phyloP scores from a whole-genome alignment of 1,140 invertebrate genomes.

The Oreohelix idahoensis region DNA sequence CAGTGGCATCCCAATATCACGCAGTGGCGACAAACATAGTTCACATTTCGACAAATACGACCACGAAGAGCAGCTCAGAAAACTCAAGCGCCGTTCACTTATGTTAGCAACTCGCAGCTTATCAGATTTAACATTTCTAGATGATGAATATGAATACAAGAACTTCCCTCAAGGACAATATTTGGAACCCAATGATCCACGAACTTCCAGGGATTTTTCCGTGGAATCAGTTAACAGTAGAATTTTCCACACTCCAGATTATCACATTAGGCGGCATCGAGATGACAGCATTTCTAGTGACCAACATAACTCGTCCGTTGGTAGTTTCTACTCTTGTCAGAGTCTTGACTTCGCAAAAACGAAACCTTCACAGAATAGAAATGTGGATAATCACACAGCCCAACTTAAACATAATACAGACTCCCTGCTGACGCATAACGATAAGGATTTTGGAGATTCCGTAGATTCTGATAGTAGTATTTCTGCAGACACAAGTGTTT shows the following conservation, averaged over 20 bases:
- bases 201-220: background rate
- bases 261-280: background rate
- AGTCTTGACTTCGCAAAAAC: background rate
- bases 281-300: background rate
- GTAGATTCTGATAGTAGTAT: background rate
- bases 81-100: constrained; percentile 16
- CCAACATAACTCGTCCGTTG: constrained; percentile 11
- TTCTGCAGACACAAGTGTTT: background rate
- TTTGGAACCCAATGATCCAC: background rate
- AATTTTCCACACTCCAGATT: background rate
- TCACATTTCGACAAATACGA: background rate
- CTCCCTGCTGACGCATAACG: background rate
- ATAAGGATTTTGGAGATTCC: background rate
- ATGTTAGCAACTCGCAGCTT: constrained; percentile 23
- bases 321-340: constrained; percentile 35
- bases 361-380: background rate
- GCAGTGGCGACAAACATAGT: background rate
- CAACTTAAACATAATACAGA: no score
- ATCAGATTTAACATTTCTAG: constrained; percentile 7
- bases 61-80: background rate
- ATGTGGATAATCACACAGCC: no score
- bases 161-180: background rate
- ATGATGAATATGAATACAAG: background rate
- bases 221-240: background rate
- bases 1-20: background rate